phyloP scores from a whole-genome alignment of 2,797 vertebrate species.

The Aeoliscus strigatus region DNA sequence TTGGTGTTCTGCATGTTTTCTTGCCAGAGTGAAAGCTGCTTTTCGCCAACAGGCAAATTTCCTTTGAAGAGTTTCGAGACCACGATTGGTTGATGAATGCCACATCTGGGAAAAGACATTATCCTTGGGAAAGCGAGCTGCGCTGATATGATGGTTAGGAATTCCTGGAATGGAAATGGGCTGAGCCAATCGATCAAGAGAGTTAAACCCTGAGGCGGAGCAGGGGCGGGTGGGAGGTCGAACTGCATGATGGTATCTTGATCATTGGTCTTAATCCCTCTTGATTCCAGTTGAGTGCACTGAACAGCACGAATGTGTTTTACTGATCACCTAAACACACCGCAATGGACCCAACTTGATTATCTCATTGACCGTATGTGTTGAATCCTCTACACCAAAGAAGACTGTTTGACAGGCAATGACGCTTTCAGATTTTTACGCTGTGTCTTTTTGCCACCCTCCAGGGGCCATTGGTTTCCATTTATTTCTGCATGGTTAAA shows the following conservation, averaged over 20 bases:
- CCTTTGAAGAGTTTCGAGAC: too few species aligned
- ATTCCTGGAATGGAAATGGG: conserved; percentile 58
- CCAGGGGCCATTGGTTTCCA: conserved; percentile 11
- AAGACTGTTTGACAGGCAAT: conserved; percentile 1
- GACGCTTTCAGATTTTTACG: conserved; percentile 8
- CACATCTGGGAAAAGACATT: conserved; percentile 40
- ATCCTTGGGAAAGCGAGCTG: conserved; percentile 55
- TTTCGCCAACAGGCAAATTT: conserved; percentile 31
- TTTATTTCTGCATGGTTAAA: conserved; percentile 6
- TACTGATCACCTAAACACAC: conserved; percentile 2
- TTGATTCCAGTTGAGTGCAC: conserved; percentile 16
- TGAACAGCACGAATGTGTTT: conserved; percentile 13
- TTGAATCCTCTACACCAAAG: conserved; percentile 7
- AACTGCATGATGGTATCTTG: conserved; percentile 38
- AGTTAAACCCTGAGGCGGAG: conserved; percentile 40
- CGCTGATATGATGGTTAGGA: conserved; percentile 44
- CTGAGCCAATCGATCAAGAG: conserved; percentile 51
- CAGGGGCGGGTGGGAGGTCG: conserved; percentile 20
- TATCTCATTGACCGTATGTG: conserved; percentile 4
- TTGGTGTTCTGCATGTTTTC: conserved; percentile 40
- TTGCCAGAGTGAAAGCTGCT: conserved; percentile 16
- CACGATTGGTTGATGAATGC: too few species aligned
- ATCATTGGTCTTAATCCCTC: conserved; percentile 38
- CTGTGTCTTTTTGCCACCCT: conserved; percentile 5
- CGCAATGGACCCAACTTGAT: conserved; percentile 1